Evolutionary conservation across 2,797 vertebrate genomes (phyloP), one percentile per base, ranked within the genome.

Genomic region (Parauchenoglanis ngamensis): DNA sequence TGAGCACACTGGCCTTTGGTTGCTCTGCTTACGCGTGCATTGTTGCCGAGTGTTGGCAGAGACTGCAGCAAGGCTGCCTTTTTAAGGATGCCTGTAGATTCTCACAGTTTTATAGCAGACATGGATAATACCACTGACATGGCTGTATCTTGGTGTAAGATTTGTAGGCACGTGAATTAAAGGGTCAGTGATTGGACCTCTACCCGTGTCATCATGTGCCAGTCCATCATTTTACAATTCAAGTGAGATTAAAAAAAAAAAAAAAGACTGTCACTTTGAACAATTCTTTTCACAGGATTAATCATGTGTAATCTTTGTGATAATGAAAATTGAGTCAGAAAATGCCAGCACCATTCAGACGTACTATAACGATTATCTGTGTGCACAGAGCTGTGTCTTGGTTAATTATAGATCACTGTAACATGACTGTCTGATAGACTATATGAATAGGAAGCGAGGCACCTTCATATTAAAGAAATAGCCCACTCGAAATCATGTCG

Each of bases 301-400:
- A 40, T 80, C 19, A n/a, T 23, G 93, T 92, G 92, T 92, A 92
- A 95, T 92, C 92, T 92, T 93, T 94, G 90, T 92, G 93, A 94
- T 94, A 93, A 40, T 94, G 94, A 93, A 95, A 94, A 95, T 94
- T 63, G 86, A 91, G 91, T 94, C 92, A 92, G 79, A 70, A 94
- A 94, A 94, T 94, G 86, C 83, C 86, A 83, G 31, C 56, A 10
- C 68, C 65, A 57, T 87, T 87, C 59, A 44, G n/a, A 76, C 7
- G 15, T 67, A 7, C 28, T 23, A 21, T 21, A 21, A 31, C 2
- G 17, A 67, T 83, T 49, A 65, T 31, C 40, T 65, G 44, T 40
- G 59, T 46, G 59, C 79, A 28, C 13, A 65, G 81, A 83, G 25
- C 63, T 23, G 79, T 65, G 59, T 65, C 61, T 65, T 81, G 8